Evolutionary conservation across 1,140 invertebrate genomes (phyloP), one percentile per base, ranked within the genome.

Genomic region (Trachymyrmex cornetzi): DNA sequence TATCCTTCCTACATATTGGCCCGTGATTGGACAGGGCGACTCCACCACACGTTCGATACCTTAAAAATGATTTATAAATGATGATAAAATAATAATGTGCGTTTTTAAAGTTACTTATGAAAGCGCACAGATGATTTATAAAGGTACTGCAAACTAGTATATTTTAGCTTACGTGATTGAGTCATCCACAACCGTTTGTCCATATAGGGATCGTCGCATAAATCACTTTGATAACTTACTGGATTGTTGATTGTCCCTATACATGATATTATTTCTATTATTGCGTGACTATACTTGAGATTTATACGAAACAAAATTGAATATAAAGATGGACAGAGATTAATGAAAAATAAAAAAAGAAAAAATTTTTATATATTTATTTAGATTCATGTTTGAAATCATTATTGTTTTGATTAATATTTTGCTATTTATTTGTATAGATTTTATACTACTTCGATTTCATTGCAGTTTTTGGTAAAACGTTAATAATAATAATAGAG

Each of bases 1-100:
- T 88, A 97, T 97, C 59, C 95, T 93, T 59, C 97, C 97, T 38
- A 95, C 96, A 89, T 97, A 97, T 91, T 97, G 96, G 1, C 97
- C 97, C 24, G 96, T 96, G 87, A 97, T 97, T 30, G 97, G 97
- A 94, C 97, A 97, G 4, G 96, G 95, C 11, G 96, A 96, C 90
- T 96, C 95, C 50, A 95, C 94, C 30, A 94, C 88, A 82, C 95
- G 91, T 88, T 96, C 95, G 48, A 96, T 87, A 72, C 96, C 96
- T 96, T 66, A 87, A 88, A 87, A 81, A 89, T 80, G 38, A 80
- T 86, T 67, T 12, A 27, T 27, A 34, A 12, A n/a, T n/a, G n/a
- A n/a, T n/a, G n/a, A 12, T 55, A 69, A 59, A 48, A 61, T 75
- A 63, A 30, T 2, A 30, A 24, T 59, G 19, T 12, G 19, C 16